A percentile compares a stretch with the other conserved stretches of the same genome.
Evolutionary conservation across 2,797 vertebrate species (phyloP).

Genomic region (Ctenosaura bakeri): DNA sequence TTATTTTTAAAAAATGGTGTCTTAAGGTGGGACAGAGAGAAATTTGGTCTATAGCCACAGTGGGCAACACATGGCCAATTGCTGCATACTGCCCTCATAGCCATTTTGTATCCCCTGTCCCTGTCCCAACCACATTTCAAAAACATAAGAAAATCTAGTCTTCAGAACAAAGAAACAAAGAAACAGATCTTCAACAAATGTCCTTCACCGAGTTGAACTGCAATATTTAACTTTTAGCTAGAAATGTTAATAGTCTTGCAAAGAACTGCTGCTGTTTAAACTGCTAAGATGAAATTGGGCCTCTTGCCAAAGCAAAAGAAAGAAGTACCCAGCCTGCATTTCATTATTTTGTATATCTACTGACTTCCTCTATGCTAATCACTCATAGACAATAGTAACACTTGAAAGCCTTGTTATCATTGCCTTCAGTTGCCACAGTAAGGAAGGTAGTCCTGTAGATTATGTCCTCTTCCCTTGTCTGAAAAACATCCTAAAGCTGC

Average conservation of each 20-base stretch:
- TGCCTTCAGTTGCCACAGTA: neutral
- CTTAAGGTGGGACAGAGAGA: no score
- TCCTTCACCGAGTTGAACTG: neutral
- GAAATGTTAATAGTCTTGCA: neutral
- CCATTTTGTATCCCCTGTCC: no score
- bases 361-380: neutral
- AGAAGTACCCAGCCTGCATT: neutral
- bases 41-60: no score
- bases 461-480: neutral
- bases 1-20: no score
- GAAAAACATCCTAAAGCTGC: neutral
- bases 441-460: neutral
- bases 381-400: neutral
- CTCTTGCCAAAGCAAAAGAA: neutral
- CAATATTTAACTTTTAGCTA: neutral
- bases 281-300: neutral
- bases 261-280: neutral
- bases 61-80: no score
- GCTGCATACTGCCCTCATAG: no score
- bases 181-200: neutral
- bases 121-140: no score
- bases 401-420: neutral
- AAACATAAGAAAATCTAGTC: neutral
- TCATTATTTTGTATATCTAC: neutral
- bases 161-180: neutral